These are phyloP conservation scores for Monochamus saltuarius DNA, from an alignment of 1,140 invertebrate species.

Conservation along the genomic window DNA sequence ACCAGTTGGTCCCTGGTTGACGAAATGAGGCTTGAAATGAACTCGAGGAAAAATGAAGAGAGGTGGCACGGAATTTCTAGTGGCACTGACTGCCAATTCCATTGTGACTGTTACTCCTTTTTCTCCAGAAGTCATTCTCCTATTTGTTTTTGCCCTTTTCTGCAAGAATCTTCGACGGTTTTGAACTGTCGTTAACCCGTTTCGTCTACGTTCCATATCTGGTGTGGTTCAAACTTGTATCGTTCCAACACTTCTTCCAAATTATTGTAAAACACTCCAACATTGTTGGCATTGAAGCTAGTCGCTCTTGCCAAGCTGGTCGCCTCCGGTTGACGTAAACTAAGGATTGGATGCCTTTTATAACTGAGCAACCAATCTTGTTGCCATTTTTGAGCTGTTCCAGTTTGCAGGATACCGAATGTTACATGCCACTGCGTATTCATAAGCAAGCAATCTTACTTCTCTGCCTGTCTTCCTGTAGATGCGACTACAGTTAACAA, in stretches of 20 bases:
- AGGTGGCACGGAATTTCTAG: too few relatives aligned
- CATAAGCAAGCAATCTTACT: too few relatives aligned
- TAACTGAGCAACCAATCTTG: too few relatives aligned
- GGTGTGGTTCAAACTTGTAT: slow-evolving; percentile 31
- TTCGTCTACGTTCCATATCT: slow-evolving; percentile 55
- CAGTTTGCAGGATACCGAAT: too few relatives aligned
- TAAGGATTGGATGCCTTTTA: too few relatives aligned
- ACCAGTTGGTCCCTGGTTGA: too few relatives aligned
- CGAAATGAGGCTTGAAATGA: too few relatives aligned
- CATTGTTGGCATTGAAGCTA: slow-evolving; percentile 47
- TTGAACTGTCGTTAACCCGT: slow-evolving; percentile 52
- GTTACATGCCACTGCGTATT: too few relatives aligned
- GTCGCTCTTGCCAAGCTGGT: slow-evolving; percentile 48
- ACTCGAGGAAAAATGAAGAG: slow-evolving; percentile 22
- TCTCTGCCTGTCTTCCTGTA: too few relatives aligned
- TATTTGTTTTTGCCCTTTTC: slow-evolving; percentile 49
- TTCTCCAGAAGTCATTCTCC: slow-evolving; percentile 49
- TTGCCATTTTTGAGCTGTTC: too few relatives aligned
- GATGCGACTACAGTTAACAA: too few relatives aligned
- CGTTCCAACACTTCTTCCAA: slow-evolving; percentile 37
- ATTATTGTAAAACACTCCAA: slow-evolving; percentile 44
- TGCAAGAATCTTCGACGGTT: slow-evolving; percentile 41
- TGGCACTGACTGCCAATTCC: too few relatives aligned
- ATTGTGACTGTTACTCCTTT: slow-evolving; percentile 49
- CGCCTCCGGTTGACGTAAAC: slow-evolving; percentile 36